Evolutionary conservation across 2,113 vertebrate species (phyloP), one percentile per base, ranked within the genome.

Genomic region (Bungarus multicinctus): DNA sequence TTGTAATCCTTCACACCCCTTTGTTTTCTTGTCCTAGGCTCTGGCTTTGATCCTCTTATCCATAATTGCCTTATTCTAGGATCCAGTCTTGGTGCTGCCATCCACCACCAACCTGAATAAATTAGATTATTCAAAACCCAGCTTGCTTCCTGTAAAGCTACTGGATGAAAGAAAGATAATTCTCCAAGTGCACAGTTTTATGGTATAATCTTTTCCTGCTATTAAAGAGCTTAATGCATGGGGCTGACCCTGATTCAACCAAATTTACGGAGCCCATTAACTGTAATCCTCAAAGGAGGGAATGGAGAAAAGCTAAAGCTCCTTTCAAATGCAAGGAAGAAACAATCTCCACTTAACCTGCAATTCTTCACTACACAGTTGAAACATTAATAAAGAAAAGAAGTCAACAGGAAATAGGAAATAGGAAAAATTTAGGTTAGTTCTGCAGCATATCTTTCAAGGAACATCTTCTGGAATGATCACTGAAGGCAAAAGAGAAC

Each of bases 91-190:
- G 69, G 43, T 43, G 0, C 52, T 27, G 69, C 87, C 34, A 8
- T 88, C 94, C 92, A 87, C 45, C 85, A 92, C 93, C 94, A 39
- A 23, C 88, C 91, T 94, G 94, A 88, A 95, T 89, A 93, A 96
- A 9, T 50, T 2, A 25, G 93, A 93, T 81, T 60, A 95, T 92
- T 93, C 89, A 86, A 60, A 43, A 3, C 93, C 85, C 93, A 96
- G 91, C 91, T 93, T 95, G 89, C 89, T 86, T 93, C 3, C 90
- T 39, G 47, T 23, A 91, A 93, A 92, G 57, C 0, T 43, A 94
- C 81, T 92, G 52, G 94, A 18, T 87, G 89, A 93, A 64, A 0
- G 52, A 54, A 69, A 94, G 89, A 47, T 0, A 20, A 93, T 93
- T 69, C 93, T 89, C 87, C 94, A 92, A 94, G 86, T 74, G 0